These are phyloP conservation scores for Campoletis raptor DNA, from an alignment of 2,888 invertebrate genomes.

Conservation along the genomic window DNA sequence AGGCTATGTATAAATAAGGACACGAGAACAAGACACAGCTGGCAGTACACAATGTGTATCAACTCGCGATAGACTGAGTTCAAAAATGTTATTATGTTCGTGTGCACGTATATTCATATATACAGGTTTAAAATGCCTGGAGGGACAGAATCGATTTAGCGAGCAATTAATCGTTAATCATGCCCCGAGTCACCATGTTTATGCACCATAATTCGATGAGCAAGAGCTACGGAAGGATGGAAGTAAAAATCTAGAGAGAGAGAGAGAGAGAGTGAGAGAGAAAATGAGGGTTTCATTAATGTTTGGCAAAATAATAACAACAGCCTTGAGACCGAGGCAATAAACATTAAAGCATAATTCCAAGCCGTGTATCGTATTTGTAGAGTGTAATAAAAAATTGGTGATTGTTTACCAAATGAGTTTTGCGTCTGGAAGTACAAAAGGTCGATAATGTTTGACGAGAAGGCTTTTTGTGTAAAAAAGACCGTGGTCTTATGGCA, in stretches of 20 bases:
- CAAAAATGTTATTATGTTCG: constrained; percentile 31
- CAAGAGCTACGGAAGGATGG: constrained; percentile 28
- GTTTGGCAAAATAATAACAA: constrained; percentile 49
- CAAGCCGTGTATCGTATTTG: neutral
- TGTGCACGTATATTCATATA: neutral
- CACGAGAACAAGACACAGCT: neutral
- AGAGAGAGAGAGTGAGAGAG: neutral
- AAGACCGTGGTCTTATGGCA: too few relatives aligned
- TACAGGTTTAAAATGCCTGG: neutral
- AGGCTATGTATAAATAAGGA: neutral
- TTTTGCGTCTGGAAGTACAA: too few relatives aligned
- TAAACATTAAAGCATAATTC: neutral
- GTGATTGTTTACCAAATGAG: neutral
- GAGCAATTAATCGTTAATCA: constrained; percentile 67
- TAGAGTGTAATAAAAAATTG: neutral
- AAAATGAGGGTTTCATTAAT: constrained; percentile 38
- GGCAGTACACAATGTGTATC: constrained; percentile 32
- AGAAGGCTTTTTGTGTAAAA: too few relatives aligned
- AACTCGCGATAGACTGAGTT: constrained; percentile 29
- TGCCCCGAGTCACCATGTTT: constrained; percentile 47
- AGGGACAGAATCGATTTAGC: constrained; percentile 62
- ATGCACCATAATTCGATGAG: constrained; percentile 53
- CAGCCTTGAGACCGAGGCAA: constrained; percentile 12
- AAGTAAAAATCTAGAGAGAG: neutral
- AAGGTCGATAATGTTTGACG: too few relatives aligned